Percentiles rank a stretch among this genome's conserved stretches.
These are phyloP conservation scores for Dolomedes plantarius DNA, from an alignment of 2,888 invertebrate genomes.

Conservation along the genomic window DNA sequence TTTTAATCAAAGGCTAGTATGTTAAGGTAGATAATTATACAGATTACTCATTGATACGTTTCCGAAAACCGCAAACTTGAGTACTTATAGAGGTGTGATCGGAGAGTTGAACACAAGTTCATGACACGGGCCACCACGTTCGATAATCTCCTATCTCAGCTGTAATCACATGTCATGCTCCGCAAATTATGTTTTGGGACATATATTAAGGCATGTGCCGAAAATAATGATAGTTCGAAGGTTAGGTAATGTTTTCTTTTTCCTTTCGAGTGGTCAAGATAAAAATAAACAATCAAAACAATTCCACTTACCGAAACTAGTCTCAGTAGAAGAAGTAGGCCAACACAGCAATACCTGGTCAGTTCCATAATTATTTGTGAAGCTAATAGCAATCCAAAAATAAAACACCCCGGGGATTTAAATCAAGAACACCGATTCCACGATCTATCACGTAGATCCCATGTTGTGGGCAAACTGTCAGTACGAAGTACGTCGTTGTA, in stretches of 20 bases:
- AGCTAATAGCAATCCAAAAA: constrained; percentile 12
- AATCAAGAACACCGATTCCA: background rate
- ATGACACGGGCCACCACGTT: background rate
- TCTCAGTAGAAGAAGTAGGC: constrained; percentile 68
- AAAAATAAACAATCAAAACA: constrained; percentile 32
- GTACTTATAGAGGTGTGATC: background rate
- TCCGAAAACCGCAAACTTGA: too few species aligned
- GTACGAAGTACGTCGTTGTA: constrained; percentile 30
- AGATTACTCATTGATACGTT: too few species aligned
- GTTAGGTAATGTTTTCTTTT: constrained; percentile 39
- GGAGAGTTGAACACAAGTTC: background rate
- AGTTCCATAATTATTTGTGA: constrained; percentile 43
- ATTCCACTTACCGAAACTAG: constrained; percentile 60
- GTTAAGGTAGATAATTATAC: too few species aligned
- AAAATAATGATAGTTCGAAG: constrained; percentile 39
- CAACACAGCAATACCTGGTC: constrained; percentile 56
- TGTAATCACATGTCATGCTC: background rate
- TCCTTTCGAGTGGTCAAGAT: constrained; percentile 43
- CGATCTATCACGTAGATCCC: constrained; percentile 37
- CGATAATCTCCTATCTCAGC: background rate
- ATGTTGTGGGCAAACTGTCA: constrained; percentile 24
- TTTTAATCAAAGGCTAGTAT: too few species aligned
- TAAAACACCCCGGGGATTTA: background rate
- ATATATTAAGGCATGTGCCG: too few species aligned
- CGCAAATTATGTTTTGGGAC: background rate